phyloP scores from a whole-genome alignment of 2,888 invertebrate species.

The Lithophane leautieri region DNA sequence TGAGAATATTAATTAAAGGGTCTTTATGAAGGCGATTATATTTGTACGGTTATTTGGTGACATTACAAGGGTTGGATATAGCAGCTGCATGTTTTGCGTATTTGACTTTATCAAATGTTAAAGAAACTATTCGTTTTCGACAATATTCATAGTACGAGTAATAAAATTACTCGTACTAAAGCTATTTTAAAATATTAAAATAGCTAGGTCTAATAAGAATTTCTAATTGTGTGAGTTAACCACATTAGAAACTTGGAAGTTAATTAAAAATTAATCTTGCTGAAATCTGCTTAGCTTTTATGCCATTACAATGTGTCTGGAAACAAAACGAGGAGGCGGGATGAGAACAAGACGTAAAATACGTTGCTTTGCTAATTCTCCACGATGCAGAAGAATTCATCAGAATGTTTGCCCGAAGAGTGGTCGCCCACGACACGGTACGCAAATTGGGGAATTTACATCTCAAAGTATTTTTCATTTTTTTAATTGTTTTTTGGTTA shows the following conservation, averaged over 20 bases:
- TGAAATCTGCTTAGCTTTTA: constrained; percentile 37
- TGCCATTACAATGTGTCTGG: constrained; percentile 60
- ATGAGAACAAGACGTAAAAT: constrained; percentile 57
- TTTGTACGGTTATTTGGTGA: background rate
- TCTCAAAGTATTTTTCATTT: background rate
- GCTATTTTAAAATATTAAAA: no score
- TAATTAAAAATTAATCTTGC: constrained; percentile 39
- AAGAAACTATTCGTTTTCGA: background rate
- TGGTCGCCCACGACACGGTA: constrained; percentile 59
- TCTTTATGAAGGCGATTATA: constrained; percentile 6
- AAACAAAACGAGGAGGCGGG: constrained; percentile 55
- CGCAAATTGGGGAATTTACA: constrained; percentile 25
- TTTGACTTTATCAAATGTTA: background rate
- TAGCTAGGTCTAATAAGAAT: constrained; percentile 6
- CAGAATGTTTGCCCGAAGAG: constrained; percentile 67
- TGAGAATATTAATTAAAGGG: constrained; percentile 10
- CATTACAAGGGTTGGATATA: background rate
- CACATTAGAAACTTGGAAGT: constrained; percentile 19
- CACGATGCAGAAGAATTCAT: constrained; percentile 75
- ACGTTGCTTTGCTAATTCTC: constrained; percentile 66
- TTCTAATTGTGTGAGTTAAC: constrained; percentile 10
- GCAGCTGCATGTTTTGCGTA: background rate
- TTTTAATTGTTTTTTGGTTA: no score
- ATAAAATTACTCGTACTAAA: no score
- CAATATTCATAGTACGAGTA: background rate